These are phyloP conservation scores for Hermodice carunculata DNA, from an alignment of 2,888 invertebrate genomes.

Conservation along the genomic window DNA sequence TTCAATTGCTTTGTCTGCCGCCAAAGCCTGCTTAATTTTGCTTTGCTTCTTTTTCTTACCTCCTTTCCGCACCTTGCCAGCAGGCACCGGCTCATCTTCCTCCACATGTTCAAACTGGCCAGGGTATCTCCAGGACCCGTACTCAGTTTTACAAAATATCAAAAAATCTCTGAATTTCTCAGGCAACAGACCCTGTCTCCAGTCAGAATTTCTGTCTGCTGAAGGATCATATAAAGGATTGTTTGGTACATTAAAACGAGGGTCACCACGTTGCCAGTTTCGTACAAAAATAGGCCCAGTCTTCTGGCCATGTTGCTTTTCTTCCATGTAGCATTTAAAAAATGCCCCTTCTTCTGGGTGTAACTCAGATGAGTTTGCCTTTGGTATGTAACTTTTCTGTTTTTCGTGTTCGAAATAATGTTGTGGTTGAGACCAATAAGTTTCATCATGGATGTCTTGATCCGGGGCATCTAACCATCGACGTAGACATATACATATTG, in stretches of 20 bases:
- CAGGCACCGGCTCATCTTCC: too few species aligned
- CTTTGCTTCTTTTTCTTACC: too few species aligned
- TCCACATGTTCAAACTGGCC: too few species aligned
- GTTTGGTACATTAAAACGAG: slow-evolving; percentile 46
- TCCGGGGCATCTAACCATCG: slow-evolving; percentile 49
- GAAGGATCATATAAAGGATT: slow-evolving; percentile 50
- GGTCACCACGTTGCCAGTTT: slow-evolving; percentile 50
- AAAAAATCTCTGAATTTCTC: slow-evolving; percentile 46
- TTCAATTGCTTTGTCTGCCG: too few species aligned
- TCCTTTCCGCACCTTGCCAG: too few species aligned
- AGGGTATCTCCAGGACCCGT: too few species aligned
- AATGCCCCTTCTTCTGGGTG: slow-evolving; percentile 25
- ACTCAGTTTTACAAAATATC: too few species aligned
- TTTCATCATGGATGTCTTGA: slow-evolving; percentile 42
- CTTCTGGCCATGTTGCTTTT: slow-evolving; percentile 42
- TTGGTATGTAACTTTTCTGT: neutral
- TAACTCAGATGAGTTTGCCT: neutral
- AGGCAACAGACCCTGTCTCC: slow-evolving; percentile 41
- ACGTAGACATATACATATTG: slow-evolving; percentile 49
- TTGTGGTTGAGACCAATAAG: slow-evolving; percentile 47
- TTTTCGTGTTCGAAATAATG: neutral
- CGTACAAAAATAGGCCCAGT: slow-evolving; percentile 43
- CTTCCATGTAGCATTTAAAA: slow-evolving; percentile 42
- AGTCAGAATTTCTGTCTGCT: slow-evolving; percentile 40
- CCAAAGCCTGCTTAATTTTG: too few species aligned